Evolutionary conservation across 2,888 invertebrate species (phyloP).

Genomic region (Allygus modestus): DNA sequence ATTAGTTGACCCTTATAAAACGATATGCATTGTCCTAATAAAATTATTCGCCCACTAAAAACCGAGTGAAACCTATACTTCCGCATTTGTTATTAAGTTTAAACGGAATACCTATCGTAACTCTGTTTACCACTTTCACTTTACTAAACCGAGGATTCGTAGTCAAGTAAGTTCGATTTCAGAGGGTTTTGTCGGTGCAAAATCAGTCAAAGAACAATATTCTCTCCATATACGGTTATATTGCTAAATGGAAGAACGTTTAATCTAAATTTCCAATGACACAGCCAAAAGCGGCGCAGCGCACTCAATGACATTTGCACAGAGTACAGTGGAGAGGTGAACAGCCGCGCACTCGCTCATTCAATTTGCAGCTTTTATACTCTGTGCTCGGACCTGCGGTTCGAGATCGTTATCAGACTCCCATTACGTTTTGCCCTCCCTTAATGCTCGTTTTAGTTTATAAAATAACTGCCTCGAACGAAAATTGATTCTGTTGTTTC

Average conservation of each 20-base stretch:
- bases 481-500: slow-evolving; percentile 52
- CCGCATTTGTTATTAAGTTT: no score
- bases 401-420: slow-evolving; percentile 30
- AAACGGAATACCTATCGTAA: no score
- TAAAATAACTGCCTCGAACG: slow-evolving; percentile 38
- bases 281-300: slow-evolving; percentile 4
- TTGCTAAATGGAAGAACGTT: slow-evolving; percentile 23
- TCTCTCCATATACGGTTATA: not conserved
- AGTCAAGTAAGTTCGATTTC: no score
- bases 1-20: no score
- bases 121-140: no score
- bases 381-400: slow-evolving; percentile 21
- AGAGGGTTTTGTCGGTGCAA: no score
- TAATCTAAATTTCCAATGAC: slow-evolving; percentile 32
- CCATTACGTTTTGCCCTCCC: slow-evolving; percentile 45
- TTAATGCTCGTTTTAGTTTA: slow-evolving; percentile 48
- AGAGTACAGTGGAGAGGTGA: slow-evolving; percentile 10
- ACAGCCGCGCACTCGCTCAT: slow-evolving; percentile 16
- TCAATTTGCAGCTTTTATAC: slow-evolving; percentile 47
- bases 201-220: slow-evolving; percentile 1
- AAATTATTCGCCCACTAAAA: no score
- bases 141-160: no score
- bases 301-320: slow-evolving; percentile 8
- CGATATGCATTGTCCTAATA: no score
- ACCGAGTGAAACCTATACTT: no score